Conservation (phyloP, 2,797 vertebrate genomes). For the Phrynocephalus vlangalii region DNA sequence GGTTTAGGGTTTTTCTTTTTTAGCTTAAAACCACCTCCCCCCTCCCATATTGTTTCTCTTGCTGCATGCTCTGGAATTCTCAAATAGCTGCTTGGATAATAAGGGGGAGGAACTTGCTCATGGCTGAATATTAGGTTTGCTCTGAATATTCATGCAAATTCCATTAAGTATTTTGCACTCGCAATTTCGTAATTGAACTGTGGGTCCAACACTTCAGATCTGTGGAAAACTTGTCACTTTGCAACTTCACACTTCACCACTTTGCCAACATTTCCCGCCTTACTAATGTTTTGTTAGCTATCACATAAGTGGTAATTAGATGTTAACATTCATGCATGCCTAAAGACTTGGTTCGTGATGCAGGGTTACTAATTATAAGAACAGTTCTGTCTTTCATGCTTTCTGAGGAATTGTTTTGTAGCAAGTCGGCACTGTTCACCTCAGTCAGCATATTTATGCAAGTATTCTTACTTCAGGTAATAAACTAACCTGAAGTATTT, state of each 20-base stretch:
- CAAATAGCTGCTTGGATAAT: constrained; percentile 9
- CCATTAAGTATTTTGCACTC: constrained; percentile 3
- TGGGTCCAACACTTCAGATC: constrained; percentile 12
- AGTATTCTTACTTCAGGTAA: constrained; percentile 7
- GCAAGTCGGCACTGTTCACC: not conserved
- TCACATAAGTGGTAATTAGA: constrained; percentile 40
- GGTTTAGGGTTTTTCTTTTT: not conserved
- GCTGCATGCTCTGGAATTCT: not conserved
- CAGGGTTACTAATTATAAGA: constrained; percentile 26
- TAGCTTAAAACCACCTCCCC: not conserved
- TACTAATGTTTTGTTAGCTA: constrained; percentile 45
- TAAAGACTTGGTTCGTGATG: constrained; percentile 33
- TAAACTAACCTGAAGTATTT: not conserved
- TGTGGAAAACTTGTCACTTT: constrained; percentile 38
- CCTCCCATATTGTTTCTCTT: not conserved
- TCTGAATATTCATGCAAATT: constrained; percentile 21
- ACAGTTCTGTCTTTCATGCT: constrained; percentile 16
- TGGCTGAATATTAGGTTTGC: constrained; percentile 18
- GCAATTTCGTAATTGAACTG: constrained; percentile 15
- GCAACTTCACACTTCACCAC: constrained; percentile 34
- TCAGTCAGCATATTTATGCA: constrained; percentile 25
- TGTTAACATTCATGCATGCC: constrained; percentile 22
- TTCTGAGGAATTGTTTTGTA: not conserved
- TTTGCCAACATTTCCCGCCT: constrained; percentile 40
- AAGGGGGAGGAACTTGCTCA: not conserved